A percentile compares a stretch with the other conserved stretches of the same genome.
Conservation (phyloP, 2,113 vertebrate species). For the Eupsittula cactorum region DNA sequence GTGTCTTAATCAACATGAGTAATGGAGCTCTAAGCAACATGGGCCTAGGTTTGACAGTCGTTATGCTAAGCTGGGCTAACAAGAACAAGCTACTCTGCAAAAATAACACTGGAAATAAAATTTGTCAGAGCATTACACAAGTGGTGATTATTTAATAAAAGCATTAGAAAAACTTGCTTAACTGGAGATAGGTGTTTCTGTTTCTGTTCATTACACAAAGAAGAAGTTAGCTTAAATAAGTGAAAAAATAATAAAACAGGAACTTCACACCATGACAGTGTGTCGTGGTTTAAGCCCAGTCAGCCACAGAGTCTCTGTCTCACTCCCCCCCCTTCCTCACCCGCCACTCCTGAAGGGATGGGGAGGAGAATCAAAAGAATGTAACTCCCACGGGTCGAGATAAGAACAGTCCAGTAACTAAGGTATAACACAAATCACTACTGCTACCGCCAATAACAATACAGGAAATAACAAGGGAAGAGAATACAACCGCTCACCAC, state of each 20-base stretch:
- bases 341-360: too few relatives aligned
- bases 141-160: background rate
- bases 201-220: background rate
- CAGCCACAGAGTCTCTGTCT: too few relatives aligned
- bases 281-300: background rate
- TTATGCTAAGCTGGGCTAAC: background rate
- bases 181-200: background rate
- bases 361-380: too few relatives aligned
- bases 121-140: background rate
- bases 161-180: background rate
- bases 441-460: too few relatives aligned
- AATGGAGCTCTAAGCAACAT: background rate
- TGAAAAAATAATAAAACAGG: background rate
- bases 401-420: too few relatives aligned
- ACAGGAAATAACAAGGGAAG: too few relatives aligned
- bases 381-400: too few relatives aligned
- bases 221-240: background rate
- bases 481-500: too few relatives aligned
- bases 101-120: background rate
- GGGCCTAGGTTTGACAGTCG: background rate
- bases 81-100: background rate
- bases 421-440: too few relatives aligned
- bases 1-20: background rate
- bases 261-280: background rate
- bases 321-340: too few relatives aligned